Evolutionary conservation across 2,113 vertebrate genomes (phyloP).

Genomic region (Hemichromis elongatus): DNA sequence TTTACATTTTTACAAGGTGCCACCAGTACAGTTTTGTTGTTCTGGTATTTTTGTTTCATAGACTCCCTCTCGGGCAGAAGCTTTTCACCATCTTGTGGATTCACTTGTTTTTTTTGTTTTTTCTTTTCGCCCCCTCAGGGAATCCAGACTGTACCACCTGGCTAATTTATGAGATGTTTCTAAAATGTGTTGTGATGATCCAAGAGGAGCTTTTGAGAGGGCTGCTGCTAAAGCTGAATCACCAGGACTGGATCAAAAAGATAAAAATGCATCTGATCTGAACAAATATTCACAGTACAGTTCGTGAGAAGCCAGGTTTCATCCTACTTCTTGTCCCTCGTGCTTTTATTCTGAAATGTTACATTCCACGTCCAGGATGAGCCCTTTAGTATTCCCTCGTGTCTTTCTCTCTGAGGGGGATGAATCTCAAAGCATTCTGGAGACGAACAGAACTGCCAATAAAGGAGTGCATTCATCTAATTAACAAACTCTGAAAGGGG

Average conservation of each 20-base stretch:
- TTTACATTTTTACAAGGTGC: constrained; percentile 13
- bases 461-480: constrained; percentile 24
- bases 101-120: not conserved
- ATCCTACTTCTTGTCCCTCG: not conserved
- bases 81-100: not conserved
- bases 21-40: constrained; percentile 10
- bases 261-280: not conserved
- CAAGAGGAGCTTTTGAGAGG: constrained; percentile 9
- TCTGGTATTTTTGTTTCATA: not conserved
- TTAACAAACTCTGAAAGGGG: constrained; percentile 26
- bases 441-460: not conserved
- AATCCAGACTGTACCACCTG: constrained; percentile 44
- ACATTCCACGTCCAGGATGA: constrained; percentile 49
- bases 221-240: not conserved
- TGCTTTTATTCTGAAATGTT: constrained; percentile 17
- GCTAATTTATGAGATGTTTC: constrained; percentile 20
- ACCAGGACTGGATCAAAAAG: not conserved
- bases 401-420: constrained; percentile 31
- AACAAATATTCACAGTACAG: not conserved
- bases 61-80: not conserved
- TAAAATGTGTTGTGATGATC: not conserved
- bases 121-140: constrained; percentile 39
- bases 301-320: not conserved
- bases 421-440: constrained; percentile 7
- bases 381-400: constrained; percentile 49